A percentile compares a stretch with the other conserved stretches of the same genome.
Evolutionary conservation across 2,888 invertebrate genomes (phyloP).

Genomic region (Leuctra nigra): DNA sequence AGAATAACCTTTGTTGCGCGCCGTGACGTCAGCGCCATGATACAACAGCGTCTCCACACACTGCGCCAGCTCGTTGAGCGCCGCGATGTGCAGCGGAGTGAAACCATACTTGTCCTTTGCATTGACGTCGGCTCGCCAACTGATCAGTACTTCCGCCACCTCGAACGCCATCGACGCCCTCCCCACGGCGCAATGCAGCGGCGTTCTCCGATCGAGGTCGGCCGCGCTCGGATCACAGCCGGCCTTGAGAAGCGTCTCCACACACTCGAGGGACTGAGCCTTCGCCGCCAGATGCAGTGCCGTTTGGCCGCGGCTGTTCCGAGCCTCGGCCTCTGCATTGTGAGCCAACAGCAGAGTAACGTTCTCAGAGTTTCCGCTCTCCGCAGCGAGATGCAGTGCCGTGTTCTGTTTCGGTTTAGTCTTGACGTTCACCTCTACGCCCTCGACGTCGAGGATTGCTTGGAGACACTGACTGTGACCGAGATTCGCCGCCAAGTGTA

Average conservation of each 20-base stretch:
- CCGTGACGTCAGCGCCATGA: slow-evolving; percentile 83
- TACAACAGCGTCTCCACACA: slow-evolving; percentile 79
- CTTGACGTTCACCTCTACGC: slow-evolving; percentile 61
- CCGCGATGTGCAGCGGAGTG: slow-evolving; percentile 78
- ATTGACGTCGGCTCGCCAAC: slow-evolving; percentile 76
- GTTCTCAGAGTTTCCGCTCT: slow-evolving; percentile 78
- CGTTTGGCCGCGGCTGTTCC: slow-evolving; percentile 74
- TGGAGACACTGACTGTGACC: slow-evolving; percentile 69
- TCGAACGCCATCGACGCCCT: slow-evolving; percentile 75
- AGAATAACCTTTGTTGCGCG: slow-evolving; percentile 79
- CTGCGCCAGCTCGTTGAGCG: slow-evolving; percentile 74
- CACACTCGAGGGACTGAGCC: slow-evolving; percentile 72
- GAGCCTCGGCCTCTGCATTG: slow-evolving; percentile 66
- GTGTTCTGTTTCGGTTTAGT: slow-evolving; percentile 71
- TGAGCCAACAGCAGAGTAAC: slow-evolving; percentile 65
- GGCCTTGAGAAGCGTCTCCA: slow-evolving; percentile 66
- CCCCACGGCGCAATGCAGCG: slow-evolving; percentile 78
- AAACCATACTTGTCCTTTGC: slow-evolving; percentile 80
- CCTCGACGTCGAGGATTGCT: slow-evolving; percentile 66
- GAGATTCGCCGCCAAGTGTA: slow-evolving; percentile 74
- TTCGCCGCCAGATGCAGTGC: slow-evolving; percentile 79
- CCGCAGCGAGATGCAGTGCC: slow-evolving; percentile 79
- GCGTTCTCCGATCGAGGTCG: slow-evolving; percentile 74
- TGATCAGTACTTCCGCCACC: slow-evolving; percentile 68
- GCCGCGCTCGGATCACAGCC: slow-evolving; percentile 72